These are phyloP conservation scores for Panthera tigris DNA, from an alignment of 2,113 vertebrate genomes.

Conservation along the genomic window DNA sequence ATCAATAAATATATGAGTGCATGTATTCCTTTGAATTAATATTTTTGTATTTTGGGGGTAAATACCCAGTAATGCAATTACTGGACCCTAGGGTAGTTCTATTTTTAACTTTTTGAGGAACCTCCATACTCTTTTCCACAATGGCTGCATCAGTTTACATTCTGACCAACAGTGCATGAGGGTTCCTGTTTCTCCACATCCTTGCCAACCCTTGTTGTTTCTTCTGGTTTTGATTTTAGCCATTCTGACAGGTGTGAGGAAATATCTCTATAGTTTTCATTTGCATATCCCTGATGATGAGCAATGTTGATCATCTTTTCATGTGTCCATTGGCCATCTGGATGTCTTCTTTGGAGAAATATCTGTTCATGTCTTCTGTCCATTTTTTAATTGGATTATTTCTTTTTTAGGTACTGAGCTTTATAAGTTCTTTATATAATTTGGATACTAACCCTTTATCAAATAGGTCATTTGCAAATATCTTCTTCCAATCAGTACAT, in stretches of 20 bases:
- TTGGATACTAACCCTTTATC: not conserved
- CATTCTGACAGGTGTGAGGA: not conserved
- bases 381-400: not conserved
- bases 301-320: not conserved
- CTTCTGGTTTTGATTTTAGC: not conserved
- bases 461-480: not conserved
- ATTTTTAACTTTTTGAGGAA: not conserved
- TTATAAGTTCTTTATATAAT: not conserved
- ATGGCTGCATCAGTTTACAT: not conserved
- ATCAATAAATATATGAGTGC: not conserved
- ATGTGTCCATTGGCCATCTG: not conserved
- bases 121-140: not conserved
- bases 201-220: not conserved
- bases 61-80: not conserved
- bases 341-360: not conserved
- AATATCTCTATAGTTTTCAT: not conserved
- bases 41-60: not conserved
- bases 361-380: not conserved
- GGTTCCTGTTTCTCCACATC: not conserved
- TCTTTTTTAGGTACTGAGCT: not conserved
- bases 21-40: not conserved
- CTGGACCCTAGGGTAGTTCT: not conserved
- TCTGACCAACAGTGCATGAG: not conserved
- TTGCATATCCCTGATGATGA: not conserved
- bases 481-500: not conserved